phyloP scores from a whole-genome alignment of 1,140 invertebrate genomes.

The Cepaea nemoralis region DNA sequence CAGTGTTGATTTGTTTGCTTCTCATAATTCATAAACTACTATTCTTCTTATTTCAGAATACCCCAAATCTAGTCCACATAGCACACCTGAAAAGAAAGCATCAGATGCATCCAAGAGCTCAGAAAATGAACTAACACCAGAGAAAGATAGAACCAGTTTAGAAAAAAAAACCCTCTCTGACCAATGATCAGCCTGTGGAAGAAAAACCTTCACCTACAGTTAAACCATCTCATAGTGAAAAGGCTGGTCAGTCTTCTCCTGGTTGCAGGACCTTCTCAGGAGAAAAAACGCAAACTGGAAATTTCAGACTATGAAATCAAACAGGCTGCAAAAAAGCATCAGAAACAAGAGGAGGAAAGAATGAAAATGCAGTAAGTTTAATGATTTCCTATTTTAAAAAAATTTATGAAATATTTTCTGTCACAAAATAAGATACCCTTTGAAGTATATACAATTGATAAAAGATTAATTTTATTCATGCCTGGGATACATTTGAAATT shows the following conservation, averaged over 20 bases:
- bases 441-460: background rate
- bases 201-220: background rate
- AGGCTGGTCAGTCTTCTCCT: background rate
- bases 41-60: background rate
- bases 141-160: background rate
- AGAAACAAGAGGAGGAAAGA: conserved; percentile 37
- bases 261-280: conserved; percentile 2
- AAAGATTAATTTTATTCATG: background rate
- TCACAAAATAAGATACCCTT: no score
- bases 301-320: conserved; percentile 20
- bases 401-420: no score
- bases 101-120: conserved; percentile 2
- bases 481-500: no score
- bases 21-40: no score
- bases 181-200: background rate
- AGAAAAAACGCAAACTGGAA: conserved; percentile 27
- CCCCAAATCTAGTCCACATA: conserved; percentile 20
- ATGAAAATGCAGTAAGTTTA: conserved; percentile 39
- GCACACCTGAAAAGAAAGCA: conserved; percentile 22
- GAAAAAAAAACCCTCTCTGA: background rate
- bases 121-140: conserved; percentile 1
- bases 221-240: background rate
- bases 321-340: conserved; percentile 31
- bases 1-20: no score
- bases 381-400: background rate